Conservation (phyloP, 2,888 invertebrate genomes). For the Nomada ferruginata region DNA sequence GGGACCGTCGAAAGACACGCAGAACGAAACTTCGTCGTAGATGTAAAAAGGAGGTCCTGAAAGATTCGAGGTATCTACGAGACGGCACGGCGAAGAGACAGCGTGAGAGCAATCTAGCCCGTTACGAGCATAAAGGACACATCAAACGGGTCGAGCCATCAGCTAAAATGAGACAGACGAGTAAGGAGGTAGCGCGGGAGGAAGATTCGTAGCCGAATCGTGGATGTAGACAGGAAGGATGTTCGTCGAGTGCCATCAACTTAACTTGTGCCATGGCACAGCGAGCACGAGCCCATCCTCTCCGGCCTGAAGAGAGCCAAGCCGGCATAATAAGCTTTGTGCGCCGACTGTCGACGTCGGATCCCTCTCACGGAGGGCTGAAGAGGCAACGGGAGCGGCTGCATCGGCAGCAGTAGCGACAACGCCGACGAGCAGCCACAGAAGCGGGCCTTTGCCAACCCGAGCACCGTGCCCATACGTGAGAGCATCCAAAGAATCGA, state of each 20-base stretch:
- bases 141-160: background rate
- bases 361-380: conserved; percentile 67
- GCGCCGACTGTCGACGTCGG: conserved; percentile 71
- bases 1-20: conserved; percentile 21
- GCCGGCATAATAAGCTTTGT: conserved; percentile 81
- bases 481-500: conserved; percentile 71
- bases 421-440: conserved; percentile 60
- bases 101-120: conserved; percentile 21
- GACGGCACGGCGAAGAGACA: background rate
- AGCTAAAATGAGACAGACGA: conserved; percentile 18
- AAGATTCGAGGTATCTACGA: background rate
- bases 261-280: conserved; percentile 76
- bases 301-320: conserved; percentile 70
- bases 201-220: conserved; percentile 67
- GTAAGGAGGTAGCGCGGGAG: conserved; percentile 56
- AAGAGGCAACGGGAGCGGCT: conserved; percentile 64
- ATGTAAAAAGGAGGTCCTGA: background rate
- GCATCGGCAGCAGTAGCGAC: conserved; percentile 65
- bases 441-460: conserved; percentile 52
- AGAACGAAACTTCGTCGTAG: background rate
- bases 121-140: background rate
- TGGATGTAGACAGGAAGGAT: conserved; percentile 76
- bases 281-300: conserved; percentile 68
- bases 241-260: conserved; percentile 79
- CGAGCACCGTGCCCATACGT: conserved; percentile 57